These are phyloP conservation scores for Himalopsyche tibetana DNA, from an alignment of 2,888 invertebrate genomes.

Conservation along the genomic window DNA sequence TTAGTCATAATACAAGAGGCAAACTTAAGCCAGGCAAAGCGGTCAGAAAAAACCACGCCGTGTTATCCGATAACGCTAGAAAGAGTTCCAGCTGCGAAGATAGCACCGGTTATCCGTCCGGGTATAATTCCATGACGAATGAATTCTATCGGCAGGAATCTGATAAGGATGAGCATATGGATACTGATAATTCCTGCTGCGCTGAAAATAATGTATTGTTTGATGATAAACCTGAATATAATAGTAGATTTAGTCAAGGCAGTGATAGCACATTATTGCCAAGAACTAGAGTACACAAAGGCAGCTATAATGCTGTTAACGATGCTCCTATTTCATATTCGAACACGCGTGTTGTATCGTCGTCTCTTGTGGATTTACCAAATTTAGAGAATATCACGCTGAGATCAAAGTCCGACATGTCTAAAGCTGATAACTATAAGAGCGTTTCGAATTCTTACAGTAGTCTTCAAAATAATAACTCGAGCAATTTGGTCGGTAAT, in stretches of 20 bases:
- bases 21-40: conserved; percentile 54
- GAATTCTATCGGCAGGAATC: neutral
- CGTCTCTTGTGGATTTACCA: conserved; percentile 69
- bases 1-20: neutral
- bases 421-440: neutral
- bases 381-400: conserved; percentile 73
- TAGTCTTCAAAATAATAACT: neutral
- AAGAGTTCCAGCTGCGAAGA: conserved; percentile 59
- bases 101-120: neutral
- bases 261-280: conserved; percentile 5
- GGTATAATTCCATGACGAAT: neutral
- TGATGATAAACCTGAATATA: neutral
- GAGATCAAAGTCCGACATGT: conserved; percentile 70
- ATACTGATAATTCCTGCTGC: neutral
- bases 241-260: neutral
- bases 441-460: neutral
- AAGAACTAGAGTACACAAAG: neutral
- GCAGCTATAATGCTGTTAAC: neutral
- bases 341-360: neutral
- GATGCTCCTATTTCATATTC: conserved; percentile 66
- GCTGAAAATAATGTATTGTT: neutral
- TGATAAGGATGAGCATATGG: conserved; percentile 23
- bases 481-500: conserved; percentile 68
- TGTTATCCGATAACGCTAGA: conserved; percentile 38
- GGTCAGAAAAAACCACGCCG: conserved; percentile 49